Base-by-base conservation (phyloP, 1,140 invertebrate genomes). In the Saccostrea glomerata region DNA sequence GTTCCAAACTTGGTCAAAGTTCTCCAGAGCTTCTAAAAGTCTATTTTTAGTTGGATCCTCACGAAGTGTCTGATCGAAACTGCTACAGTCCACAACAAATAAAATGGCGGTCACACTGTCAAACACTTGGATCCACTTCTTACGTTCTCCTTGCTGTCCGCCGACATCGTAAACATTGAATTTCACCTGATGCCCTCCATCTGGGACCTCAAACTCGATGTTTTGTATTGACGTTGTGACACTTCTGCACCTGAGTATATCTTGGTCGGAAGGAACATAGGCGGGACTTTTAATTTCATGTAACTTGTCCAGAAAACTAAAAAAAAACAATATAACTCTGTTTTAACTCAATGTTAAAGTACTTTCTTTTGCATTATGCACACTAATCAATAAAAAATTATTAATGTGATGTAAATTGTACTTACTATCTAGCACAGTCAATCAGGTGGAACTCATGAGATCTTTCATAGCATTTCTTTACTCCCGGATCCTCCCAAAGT, bases 401-500 rank as follows among this genome's bases (percentile, higher is more conserved):
- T 2, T 47, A 47, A 47, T 47, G 6, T 47, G 23, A 30, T 30
- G 9, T 63, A 20, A 7, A 54, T 36, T 17, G 17, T 90, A 97
- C 97, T 97, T 96, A 99, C 98, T 99, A 99, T 97, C 99, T 99
- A 95, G 99, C 99, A 96, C 99, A 99, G 96, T 99, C 99, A 95
- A 99, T 99, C 93, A 99, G 97, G 96, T 99, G 99, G 96, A 99
- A 99, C 96, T 99, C 99, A 96, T 99, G 99, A 95, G 98, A 98
- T 94, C 99, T 97, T 95, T 99, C 98, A 96, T 97, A 99, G 93
- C 98, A 99, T 88, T 96, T 95, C 95, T 98, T 97, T 91, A 99
- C 98, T 86, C 99, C 99, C 94, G 96, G 96, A 96, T 99, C 99
- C 95, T 97, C 97, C 99, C 99, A 99, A 93, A 99, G 96, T 91